Base-by-base conservation (phyloP, 2,113 vertebrate species). In the Brachyhypopomus gauderio region DNA sequence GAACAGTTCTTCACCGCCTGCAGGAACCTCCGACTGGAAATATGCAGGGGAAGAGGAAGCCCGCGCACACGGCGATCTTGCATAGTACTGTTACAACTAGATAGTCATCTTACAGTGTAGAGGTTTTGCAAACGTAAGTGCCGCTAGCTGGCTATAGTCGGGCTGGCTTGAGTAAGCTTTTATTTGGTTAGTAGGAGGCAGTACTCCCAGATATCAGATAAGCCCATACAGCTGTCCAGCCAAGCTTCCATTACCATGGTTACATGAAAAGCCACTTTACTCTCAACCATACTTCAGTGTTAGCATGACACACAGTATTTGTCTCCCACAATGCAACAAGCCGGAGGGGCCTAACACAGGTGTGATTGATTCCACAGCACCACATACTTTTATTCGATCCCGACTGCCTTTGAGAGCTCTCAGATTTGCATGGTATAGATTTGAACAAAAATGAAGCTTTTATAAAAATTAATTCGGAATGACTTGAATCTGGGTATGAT, bases 1-100 rank as follows among this genome's bases (percentile, higher is more conserved):
- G 87, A 90, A 87, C 90, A 87, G 86, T 88, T 92, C 88, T 77
- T 72, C 76, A 93, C 91, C 93, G 79, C 92, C 92, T 91, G 84
- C 83, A 91, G 92, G 70, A 81, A 88, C 79, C 91, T 93, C 83
- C 90, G 91, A 94, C 94, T 94, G 93, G 90, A 92, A 94, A 86
- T 93, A 94, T 91, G 90, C 90, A 83, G 85, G 88, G 91, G 92
- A 93, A 93, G 92, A 92, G 89, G 91, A 91, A 93, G 93, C 91
- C 92, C 94, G 94, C 62, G 30, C 45, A 17, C 78, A 72, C 56
- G 74, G 69, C 70, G 55, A 59, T 45, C 75, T 7, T 38, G 55
- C 67, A 14, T 52, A 9, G 4, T 16, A 30, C 62, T 64, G 62
- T 17, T 64, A 30, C 25, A 17, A 67, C 64, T 34, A 34, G 5